Percentiles rank a stretch among this genome's conserved stretches.
phyloP scores from a whole-genome alignment of 2,797 vertebrate species.

The Catamblyrhynchus diadema region DNA sequence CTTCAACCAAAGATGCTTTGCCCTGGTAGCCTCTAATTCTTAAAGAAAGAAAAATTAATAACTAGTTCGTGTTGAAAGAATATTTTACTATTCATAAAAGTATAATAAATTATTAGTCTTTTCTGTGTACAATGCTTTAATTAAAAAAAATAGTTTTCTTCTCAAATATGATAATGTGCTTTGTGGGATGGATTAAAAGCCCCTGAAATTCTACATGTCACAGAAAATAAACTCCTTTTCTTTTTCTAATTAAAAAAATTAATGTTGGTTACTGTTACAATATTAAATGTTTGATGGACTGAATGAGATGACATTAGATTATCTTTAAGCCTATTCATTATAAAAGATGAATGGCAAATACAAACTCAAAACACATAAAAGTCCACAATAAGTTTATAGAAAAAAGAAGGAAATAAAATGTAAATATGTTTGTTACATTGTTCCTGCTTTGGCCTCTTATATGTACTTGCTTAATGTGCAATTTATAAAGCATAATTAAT shows the following conservation, averaged over 20 bases:
- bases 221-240: neutral
- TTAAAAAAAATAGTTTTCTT: conserved; percentile 28
- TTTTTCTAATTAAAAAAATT: neutral
- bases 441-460: neutral
- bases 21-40: conserved; percentile 6
- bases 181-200: conserved; percentile 9
- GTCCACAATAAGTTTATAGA: neutral
- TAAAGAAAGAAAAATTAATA: conserved; percentile 26
- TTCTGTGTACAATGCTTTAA: neutral
- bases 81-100: conserved; percentile 15
- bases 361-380: neutral
- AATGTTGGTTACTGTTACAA: neutral
- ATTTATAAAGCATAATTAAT: neutral
- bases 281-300: neutral
- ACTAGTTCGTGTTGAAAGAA: neutral
- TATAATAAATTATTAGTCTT: conserved; percentile 31
- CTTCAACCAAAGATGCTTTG: neutral
- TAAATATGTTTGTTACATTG: neutral
- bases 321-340: neutral
- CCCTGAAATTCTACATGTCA: neutral
- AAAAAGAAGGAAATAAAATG: neutral
- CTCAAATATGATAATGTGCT: neutral
- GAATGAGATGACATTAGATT: neutral
- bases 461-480: neutral
- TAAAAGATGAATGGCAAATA: neutral